Evolutionary conservation across 2,888 invertebrate genomes (phyloP).

Genomic region (Malthinus flaveolus): DNA sequence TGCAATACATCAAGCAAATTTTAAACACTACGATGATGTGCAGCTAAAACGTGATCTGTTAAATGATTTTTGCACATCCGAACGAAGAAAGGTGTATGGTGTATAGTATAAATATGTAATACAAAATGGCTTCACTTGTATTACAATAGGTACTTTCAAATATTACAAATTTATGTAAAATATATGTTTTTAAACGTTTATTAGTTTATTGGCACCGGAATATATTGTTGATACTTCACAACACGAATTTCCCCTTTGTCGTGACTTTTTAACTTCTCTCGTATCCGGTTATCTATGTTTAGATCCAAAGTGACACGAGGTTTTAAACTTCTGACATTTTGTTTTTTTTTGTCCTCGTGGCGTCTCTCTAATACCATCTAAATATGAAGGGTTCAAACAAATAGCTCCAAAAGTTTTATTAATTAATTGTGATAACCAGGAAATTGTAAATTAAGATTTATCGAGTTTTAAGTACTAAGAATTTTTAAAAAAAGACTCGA

Average conservation of each 20-base stretch:
- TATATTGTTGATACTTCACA: constrained; percentile 8
- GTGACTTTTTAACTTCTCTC: constrained; percentile 12
- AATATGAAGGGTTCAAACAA: background rate
- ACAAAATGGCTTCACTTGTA: background rate
- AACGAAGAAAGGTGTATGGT: background rate
- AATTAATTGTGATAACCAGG: constrained; percentile 2
- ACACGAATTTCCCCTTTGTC: constrained; percentile 13
- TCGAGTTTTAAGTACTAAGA: constrained; percentile 3
- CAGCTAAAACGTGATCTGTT: constrained; percentile 1
- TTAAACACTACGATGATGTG: background rate
- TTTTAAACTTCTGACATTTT: constrained; percentile 2
- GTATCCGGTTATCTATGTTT: constrained; percentile 14
- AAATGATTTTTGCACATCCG: background rate
- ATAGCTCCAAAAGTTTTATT: background rate
- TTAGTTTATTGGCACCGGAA: constrained; percentile 18
- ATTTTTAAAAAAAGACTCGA: background rate
- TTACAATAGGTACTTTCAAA: background rate
- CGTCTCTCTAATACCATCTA: background rate
- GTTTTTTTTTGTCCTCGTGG: background rate
- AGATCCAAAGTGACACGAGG: background rate
- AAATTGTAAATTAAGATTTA: constrained; percentile 7
- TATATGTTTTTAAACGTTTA: constrained; percentile 9
- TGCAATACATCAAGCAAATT: too few relatives aligned
- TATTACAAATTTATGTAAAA: background rate
- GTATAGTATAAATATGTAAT: background rate